phyloP scores from a whole-genome alignment of 2,797 vertebrate genomes.

The Spatula clypeata region DNA sequence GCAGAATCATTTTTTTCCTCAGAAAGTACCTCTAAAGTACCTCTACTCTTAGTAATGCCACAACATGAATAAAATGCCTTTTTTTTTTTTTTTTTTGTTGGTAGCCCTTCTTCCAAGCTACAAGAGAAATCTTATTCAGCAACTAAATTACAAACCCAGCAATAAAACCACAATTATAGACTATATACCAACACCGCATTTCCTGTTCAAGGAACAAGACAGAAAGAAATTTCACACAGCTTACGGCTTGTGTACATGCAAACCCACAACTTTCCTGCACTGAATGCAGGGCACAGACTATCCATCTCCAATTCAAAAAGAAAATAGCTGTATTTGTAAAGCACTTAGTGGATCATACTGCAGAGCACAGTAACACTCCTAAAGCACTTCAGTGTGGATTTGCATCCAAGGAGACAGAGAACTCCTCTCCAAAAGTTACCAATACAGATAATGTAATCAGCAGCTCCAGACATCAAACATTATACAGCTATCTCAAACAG shows the following conservation, averaged over 20 bases:
- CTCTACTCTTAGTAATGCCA: not conserved
- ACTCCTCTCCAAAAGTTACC: not conserved
- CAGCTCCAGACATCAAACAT: not conserved
- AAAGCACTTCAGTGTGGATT: not conserved
- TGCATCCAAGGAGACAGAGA: not conserved
- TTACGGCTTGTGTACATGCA: not conserved
- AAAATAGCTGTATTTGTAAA: not conserved
- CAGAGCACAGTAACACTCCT: not conserved
- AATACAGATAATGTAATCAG: fast-evolving
- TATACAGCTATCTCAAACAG: not conserved
- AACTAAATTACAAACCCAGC: not conserved
- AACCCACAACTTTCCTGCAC: not conserved
- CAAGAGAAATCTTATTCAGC: not conserved
- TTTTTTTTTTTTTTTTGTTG: not conserved
- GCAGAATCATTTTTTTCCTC: not conserved
- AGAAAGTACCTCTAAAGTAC: not conserved
- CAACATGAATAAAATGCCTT: not conserved
- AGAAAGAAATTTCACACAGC: not conserved
- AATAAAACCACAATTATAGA: not conserved
- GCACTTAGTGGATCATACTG: not conserved
- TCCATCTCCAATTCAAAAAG: not conserved
- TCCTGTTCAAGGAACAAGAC: not conserved
- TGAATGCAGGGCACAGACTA: not conserved
- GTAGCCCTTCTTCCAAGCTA: not conserved
- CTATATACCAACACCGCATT: not conserved